phyloP scores from a whole-genome alignment of 1,140 invertebrate genomes.

The Drosophila kurseongensis region DNA sequence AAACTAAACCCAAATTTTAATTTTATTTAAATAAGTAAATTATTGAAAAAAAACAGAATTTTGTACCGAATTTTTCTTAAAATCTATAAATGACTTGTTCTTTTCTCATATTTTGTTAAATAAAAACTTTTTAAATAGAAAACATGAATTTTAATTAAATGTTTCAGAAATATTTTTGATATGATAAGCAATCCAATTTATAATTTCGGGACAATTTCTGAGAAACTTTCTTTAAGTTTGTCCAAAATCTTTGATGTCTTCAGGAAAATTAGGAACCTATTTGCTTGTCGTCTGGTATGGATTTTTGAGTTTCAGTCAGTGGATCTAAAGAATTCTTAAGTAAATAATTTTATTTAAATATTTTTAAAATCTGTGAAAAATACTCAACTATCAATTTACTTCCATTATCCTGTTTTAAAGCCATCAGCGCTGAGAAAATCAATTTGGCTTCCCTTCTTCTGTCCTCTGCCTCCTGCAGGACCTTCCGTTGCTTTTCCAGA shows the following conservation, averaged over 20 bases:
- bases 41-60: too few species aligned
- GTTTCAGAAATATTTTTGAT: neutral
- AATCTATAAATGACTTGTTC: neutral
- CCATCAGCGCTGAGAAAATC: neutral
- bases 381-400: neutral
- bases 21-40: neutral
- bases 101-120: conserved; percentile 1
- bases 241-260: too few species aligned
- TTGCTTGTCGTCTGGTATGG: neutral
- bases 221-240: neutral
- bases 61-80: too few species aligned
- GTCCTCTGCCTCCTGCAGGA: neutral
- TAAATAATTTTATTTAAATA: neutral
- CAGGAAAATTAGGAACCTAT: too few species aligned
- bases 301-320: too few species aligned
- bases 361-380: neutral
- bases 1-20: neutral
- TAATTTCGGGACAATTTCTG: neutral
- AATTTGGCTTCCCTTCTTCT: neutral
- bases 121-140: neutral
- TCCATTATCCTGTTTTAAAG: neutral
- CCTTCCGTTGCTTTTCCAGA: neutral
- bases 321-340: neutral
- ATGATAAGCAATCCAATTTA: neutral
- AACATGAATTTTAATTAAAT: neutral